These are phyloP conservation scores for Astreopora myriophthalma DNA, from an alignment of 64 coral and sea anemone genomes.

Conservation along the genomic window DNA sequence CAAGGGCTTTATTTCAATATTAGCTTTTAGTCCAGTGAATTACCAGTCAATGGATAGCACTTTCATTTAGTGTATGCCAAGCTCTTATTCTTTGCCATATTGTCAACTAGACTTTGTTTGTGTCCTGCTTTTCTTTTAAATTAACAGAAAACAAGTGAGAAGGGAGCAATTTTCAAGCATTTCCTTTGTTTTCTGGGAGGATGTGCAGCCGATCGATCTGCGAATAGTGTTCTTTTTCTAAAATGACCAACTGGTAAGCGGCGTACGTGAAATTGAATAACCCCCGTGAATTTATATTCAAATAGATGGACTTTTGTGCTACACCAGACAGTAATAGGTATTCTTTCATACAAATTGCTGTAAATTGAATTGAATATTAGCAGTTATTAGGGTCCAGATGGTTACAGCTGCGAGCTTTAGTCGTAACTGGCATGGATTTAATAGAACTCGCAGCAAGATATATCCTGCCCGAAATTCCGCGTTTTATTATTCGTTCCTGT, in stretches of 20 bases:
- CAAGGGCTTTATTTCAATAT: slow-evolving; percentile 29
- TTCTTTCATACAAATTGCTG: slow-evolving; percentile 62
- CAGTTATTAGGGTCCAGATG: slow-evolving; percentile 49
- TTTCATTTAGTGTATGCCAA: background rate
- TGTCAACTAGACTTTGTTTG: slow-evolving; percentile 27
- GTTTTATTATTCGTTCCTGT: background rate
- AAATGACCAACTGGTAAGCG: background rate
- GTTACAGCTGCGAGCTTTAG: background rate
- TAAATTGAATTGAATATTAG: slow-evolving; percentile 61
- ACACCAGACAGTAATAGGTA: slow-evolving; percentile 26
- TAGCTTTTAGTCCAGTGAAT: slow-evolving; percentile 17
- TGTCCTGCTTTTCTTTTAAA: slow-evolving; percentile 3
- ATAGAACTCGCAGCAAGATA: background rate
- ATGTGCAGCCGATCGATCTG: background rate
- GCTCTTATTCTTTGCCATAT: slow-evolving; percentile 28
- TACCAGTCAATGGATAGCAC: background rate
- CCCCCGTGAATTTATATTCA: background rate
- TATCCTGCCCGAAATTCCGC: background rate
- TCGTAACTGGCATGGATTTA: background rate
- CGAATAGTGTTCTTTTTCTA: background rate
- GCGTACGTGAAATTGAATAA: slow-evolving; percentile 1
- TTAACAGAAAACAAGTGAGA: background rate
- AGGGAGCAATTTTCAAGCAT: slow-evolving; percentile 34
- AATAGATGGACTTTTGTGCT: slow-evolving; percentile 28
- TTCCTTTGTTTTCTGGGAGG: background rate